Percentiles rank a stretch among this genome's conserved stretches.
Conservation (phyloP, 2,113 vertebrate genomes). For the Pogonocichla stellata region DNA sequence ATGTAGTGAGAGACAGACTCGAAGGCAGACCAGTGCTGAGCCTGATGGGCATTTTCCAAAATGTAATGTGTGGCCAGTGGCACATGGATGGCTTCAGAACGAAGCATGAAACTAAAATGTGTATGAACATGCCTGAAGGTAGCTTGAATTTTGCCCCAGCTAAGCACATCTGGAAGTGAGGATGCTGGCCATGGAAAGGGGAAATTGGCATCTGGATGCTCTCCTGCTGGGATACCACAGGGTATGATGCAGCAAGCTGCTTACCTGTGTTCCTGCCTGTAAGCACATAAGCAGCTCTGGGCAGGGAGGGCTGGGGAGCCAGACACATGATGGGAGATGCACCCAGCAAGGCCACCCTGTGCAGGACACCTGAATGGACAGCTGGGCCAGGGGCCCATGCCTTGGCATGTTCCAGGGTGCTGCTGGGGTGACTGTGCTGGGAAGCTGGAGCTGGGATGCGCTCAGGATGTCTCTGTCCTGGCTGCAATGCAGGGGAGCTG, state of each 20-base stretch:
- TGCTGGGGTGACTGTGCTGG: not conserved
- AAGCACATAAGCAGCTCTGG: slow-evolving; percentile 2
- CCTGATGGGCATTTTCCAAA: not conserved
- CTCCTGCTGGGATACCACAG: not conserved
- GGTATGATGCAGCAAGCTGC: slow-evolving; percentile 3
- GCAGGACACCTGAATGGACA: accelerated
- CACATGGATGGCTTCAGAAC: not conserved
- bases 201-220: not conserved
- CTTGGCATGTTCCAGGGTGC: accelerated
- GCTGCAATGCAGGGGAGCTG: accelerated
- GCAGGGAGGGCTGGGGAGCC: not conserved
- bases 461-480: accelerated
- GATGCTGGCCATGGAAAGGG: not conserved
- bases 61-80: not conserved
- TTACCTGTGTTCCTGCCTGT: not conserved
- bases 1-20: not conserved
- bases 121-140: not conserved
- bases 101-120: not conserved
- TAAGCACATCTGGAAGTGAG: not conserved
- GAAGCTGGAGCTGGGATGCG: not conserved
- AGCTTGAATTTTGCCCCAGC: not conserved
- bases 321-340: not conserved
- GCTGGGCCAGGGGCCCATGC: accelerated
- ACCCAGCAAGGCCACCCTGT: accelerated
- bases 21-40: not conserved